phyloP scores from a whole-genome alignment of 2,888 invertebrate genomes.

The Phrixothrix hirtus region DNA sequence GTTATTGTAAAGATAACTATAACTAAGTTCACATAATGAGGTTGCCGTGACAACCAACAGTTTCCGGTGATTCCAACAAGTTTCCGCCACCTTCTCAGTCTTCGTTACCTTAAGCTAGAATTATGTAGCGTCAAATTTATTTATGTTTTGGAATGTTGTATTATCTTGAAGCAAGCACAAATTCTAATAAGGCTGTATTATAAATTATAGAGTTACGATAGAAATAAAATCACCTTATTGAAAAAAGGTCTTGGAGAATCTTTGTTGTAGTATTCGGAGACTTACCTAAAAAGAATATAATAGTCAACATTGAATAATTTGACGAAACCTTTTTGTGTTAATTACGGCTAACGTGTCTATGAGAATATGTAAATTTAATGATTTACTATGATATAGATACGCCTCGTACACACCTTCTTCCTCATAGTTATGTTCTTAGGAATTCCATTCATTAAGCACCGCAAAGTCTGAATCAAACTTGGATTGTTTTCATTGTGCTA shows the following conservation, averaged over 20 bases:
- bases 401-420: conserved; percentile 25
- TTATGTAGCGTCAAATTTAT: conserved; percentile 18
- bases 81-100: conserved; percentile 11
- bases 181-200: conserved; percentile 2
- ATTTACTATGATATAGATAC: conserved; percentile 24
- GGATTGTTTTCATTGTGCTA: no score
- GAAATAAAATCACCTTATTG: conserved; percentile 1
- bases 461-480: conserved; percentile 18
- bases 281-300: conserved; percentile 11
- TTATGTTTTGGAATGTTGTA: conserved; percentile 11
- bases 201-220: background rate
- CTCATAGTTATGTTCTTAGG: conserved; percentile 23
- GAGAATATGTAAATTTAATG: conserved; percentile 27
- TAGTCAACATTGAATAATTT: conserved; percentile 14
- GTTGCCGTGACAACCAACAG: conserved; percentile 17
- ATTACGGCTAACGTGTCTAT: conserved; percentile 16
- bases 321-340: conserved; percentile 14
- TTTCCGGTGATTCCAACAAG: conserved; percentile 14
- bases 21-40: conserved; percentile 16
- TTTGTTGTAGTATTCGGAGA: no score
- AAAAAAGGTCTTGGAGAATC: no score
- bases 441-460: conserved; percentile 26
- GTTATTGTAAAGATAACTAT: conserved; percentile 11
- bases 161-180: conserved; percentile 2
- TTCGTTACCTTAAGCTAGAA: conserved; percentile 2